A percentile compares a stretch with the other conserved stretches of the same genome.
Conservation (phyloP, 2,113 vertebrate species). For the Daboia siamensis region DNA sequence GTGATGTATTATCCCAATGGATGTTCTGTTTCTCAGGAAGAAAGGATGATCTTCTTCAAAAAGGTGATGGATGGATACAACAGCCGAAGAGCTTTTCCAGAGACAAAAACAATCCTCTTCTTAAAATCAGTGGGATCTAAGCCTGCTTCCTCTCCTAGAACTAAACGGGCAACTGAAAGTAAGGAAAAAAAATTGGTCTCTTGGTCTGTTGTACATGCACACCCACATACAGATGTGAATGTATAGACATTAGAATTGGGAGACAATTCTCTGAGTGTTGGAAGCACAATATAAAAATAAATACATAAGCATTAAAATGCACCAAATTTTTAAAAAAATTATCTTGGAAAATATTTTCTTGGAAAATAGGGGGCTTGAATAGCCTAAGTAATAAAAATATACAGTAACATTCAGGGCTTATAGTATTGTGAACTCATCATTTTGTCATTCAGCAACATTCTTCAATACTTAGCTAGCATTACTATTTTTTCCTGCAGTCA, state of each 20-base stretch:
- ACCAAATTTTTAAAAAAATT: background rate
- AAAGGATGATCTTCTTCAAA: conserved; percentile 46
- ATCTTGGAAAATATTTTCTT: background rate
- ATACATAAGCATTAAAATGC: background rate
- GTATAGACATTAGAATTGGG: background rate
- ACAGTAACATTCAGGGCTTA: background rate
- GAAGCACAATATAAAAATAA: background rate
- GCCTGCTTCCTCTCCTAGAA: rapidly evolving
- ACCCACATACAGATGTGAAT: background rate
- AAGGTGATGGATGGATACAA: background rate
- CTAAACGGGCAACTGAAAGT: conserved; percentile 36
- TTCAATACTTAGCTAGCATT: background rate
- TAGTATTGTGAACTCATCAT: background rate
- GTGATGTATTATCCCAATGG: background rate
- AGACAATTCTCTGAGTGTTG: background rate
- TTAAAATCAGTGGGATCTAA: conserved; percentile 24
- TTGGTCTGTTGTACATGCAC: background rate
- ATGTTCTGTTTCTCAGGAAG: conserved; percentile 42
- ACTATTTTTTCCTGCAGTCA: background rate
- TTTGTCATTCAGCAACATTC: background rate
- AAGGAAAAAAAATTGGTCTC: conserved; percentile 5
- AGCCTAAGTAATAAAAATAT: background rate
- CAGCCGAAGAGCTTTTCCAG: conserved; percentile 31
- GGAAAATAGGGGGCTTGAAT: background rate
- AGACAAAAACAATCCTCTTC: conserved; percentile 28